A percentile compares a stretch with the other conserved stretches of the same genome.
phyloP scores from a whole-genome alignment of 2,888 invertebrate species.

The Chaitophorus viminalis region DNA sequence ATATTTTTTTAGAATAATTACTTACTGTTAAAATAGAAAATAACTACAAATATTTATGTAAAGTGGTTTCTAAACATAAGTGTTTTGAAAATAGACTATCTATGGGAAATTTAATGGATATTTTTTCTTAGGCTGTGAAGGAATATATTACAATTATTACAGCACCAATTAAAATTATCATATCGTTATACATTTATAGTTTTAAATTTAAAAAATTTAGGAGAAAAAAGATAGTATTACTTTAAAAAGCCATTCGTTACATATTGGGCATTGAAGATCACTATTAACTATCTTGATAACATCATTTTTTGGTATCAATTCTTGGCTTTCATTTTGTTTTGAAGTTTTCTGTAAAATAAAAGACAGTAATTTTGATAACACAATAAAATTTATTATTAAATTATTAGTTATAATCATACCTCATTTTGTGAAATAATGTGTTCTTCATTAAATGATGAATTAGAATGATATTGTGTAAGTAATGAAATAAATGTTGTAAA shows the following conservation, averaged over 20 bases:
- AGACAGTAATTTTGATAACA: not conserved
- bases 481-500: conserved; percentile 32
- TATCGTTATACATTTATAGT: not conserved
- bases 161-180: too few species aligned
- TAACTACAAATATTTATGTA: not conserved
- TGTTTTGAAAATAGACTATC: not conserved
- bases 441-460: not conserved
- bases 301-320: conserved; percentile 32
- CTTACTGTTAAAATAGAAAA: too few species aligned
- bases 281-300: conserved; percentile 29
- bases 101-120: too few species aligned
- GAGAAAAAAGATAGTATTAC: not conserved
- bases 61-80: not conserved
- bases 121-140: too few species aligned
- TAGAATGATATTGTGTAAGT: not conserved
- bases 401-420: not conserved
- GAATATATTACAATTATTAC: too few species aligned
- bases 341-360: not conserved
- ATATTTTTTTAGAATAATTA: too few species aligned
- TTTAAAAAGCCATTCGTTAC: conserved; percentile 40
- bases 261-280: conserved; percentile 52
- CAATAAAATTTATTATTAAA: not conserved
- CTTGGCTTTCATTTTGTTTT: conserved; percentile 16
- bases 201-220: not conserved
- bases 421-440: not conserved